Percentiles rank a stretch among this genome's conserved stretches.
phyloP scores from a whole-genome alignment of 2,888 invertebrate genomes.

The Phyto melanocephala region DNA sequence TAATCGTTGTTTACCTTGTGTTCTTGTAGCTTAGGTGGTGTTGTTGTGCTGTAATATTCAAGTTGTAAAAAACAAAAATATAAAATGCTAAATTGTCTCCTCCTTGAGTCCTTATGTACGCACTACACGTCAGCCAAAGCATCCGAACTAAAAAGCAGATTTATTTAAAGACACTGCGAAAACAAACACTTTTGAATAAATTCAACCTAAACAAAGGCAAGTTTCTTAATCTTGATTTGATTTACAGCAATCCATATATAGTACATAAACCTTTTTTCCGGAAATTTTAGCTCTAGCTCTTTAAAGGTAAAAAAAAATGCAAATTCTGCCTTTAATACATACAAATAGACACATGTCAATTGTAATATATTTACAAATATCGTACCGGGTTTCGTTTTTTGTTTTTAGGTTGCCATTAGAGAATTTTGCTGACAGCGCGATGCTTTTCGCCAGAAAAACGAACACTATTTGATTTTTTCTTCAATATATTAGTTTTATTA shows the following conservation, averaged over 20 bases:
- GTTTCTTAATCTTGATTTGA: conserved; percentile 64
- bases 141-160: conserved; percentile 61
- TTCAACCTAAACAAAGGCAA: conserved; percentile 63
- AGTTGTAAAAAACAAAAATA: conserved; percentile 53
- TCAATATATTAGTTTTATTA: conserved; percentile 9
- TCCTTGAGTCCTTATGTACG: conserved; percentile 66
- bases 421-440: conserved; percentile 43
- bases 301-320: conserved; percentile 26
- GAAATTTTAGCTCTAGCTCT: conserved; percentile 59
- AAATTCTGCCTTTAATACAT: conserved; percentile 33
- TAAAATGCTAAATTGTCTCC: conserved; percentile 59
- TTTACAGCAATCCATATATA: conserved; percentile 61
- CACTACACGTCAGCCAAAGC: conserved; percentile 63
- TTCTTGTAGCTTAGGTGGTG: conserved; percentile 83
- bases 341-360: conserved; percentile 10
- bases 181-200: conserved; percentile 57
- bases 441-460: conserved; percentile 23
- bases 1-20: conserved; percentile 70
- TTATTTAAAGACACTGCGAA: conserved; percentile 57
- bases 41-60: conserved; percentile 65
- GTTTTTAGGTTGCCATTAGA: conserved; percentile 62
- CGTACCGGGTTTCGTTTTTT: conserved; percentile 51
- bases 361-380: conserved; percentile 37
- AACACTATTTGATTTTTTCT: not conserved
- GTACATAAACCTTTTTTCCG: conserved; percentile 57